Evolutionary conservation across 2,888 invertebrate genomes (phyloP), one percentile per base, ranked within the genome.

Genomic region (Achlya flavicornis): DNA sequence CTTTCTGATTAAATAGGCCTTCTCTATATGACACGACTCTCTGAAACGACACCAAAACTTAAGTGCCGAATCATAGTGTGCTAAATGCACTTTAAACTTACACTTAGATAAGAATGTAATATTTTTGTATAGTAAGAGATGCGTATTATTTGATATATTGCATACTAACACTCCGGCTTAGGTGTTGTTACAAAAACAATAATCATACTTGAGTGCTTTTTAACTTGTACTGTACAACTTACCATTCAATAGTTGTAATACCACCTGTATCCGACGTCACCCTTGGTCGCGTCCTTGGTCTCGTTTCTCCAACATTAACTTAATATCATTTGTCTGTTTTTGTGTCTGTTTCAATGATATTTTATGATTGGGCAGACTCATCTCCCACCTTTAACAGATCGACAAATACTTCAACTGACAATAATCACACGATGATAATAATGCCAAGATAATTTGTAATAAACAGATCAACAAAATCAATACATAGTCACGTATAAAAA

Each of bases 301-400:
- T 46, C 32, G 12, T 43, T 53, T 35, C 35, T 63, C 58, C 63
- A 38, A 32, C 16, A 38, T 60, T 41, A 19, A 62, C 35, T 53
- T 57, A 62, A 35, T 64, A 61, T 62, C 59, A 35, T 43, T 35
- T 57, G 48, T 46, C 61, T 48, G 62, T 63, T 63, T 67, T 71
- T 72, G 71, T 70, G 68, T 72, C 76, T 67, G 66, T 68, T 71
- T 65, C 63, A 63, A 64, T 59, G 64, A 63, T 65, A 48, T 64
- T 67, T 74, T 73, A 76, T 74, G 75, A 77, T 69, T 41, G 60
- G 60, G 60, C 60, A 53, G 53, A 53, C 6, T 53, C 53, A 76
- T 85, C 87, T 79, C 81, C 80, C 86, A 92, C 92, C 93, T 92
- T 93, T 83, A 93, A 93, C 92, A 93, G 89, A 92, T 81, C 85